These are phyloP conservation scores for Epinotia nisella DNA, from an alignment of 2,888 invertebrate genomes.

Conservation along the genomic window DNA sequence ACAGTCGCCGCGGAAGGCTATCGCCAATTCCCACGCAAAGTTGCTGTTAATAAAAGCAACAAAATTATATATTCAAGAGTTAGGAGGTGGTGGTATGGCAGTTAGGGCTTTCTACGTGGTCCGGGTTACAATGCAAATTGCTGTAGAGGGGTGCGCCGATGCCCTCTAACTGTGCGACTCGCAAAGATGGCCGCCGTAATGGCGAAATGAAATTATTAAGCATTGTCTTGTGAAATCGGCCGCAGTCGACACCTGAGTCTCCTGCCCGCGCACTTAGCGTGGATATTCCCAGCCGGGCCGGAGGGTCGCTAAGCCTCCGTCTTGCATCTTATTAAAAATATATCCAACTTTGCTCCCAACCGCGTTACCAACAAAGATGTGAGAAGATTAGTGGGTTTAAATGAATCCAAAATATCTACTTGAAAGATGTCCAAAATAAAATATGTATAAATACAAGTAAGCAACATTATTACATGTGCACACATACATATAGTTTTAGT, in stretches of 20 bases:
- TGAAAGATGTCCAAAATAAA: neutral
- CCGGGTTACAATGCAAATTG: conserved; percentile 85
- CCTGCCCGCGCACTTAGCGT: conserved; percentile 64
- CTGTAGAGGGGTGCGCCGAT: conserved; percentile 81
- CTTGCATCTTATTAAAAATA: conserved; percentile 36
- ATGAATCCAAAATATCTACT: conserved; percentile 2
- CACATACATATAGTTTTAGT: neutral
- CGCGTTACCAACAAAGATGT: conserved; percentile 10
- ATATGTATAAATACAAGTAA: neutral
- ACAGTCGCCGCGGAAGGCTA: conserved; percentile 81
- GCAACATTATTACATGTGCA: neutral
- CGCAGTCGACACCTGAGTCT: conserved; percentile 84
- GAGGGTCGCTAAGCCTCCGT: conserved; percentile 30
- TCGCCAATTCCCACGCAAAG: conserved; percentile 84
- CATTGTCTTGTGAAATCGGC: conserved; percentile 85
- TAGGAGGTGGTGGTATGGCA: conserved; percentile 82
- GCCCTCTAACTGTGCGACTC: conserved; percentile 83
- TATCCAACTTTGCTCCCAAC: conserved; percentile 2
- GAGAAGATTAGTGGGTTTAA: neutral
- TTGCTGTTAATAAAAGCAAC: conserved; percentile 84
- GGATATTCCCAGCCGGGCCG: conserved; percentile 61
- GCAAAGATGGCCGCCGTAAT: conserved; percentile 84
- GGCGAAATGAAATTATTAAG: conserved; percentile 85
- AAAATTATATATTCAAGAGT: conserved; percentile 85
- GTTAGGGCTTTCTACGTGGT: conserved; percentile 83